Evolutionary conservation across 2,113 vertebrate genomes (phyloP), one percentile per base, ranked within the genome.

Genomic region (Rhinolophus sinicus): DNA sequence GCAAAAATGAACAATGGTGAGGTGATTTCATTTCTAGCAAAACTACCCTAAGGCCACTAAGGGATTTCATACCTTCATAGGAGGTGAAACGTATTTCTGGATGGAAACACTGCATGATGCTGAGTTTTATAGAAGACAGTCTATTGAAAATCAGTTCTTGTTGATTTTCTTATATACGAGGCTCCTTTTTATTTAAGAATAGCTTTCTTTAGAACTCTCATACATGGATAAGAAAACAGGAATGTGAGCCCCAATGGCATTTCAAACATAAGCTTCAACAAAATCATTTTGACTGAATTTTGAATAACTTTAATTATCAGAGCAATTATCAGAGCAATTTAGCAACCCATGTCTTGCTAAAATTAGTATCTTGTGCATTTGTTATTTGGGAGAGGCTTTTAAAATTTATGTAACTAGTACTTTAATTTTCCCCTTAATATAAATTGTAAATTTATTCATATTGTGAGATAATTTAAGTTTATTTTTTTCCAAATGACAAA

Each of bases 261-360:
- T 90, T 69, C 40, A 64, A 64, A 91, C 21, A 60, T 81, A 93
- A 60, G 4, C 4, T 65, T 13, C 33, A 83, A 47, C 16, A 69
- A 87, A 94, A 75, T 1, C 1, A 40, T 78, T 96, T 86, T 69
- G 52, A 64, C 7, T 75, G 24, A 93, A 82, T 50, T 91, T 92
- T 75, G 30, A 95, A 93, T 91, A 73, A 70, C 35, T 89, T 94
- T 67, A 78, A n/a, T 80, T 93, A 90, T 35, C 62, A 73, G 19
- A 88, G n/a, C 56, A 78, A n/a, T 80, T 93, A 90, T 35, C 62
- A 73, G 19, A 88, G n/a, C 56, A 81, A 65, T 67, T 81, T 33
- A 85, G 80, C 16, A 93, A 4, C 5, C n/a, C 28, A 69, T 33
- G 3, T 64, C 54, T 93, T 83, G 13, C 18, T 60, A 93, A 69